Base-by-base conservation (phyloP, 2,888 invertebrate genomes). In the Synanthedon formicaeformis region DNA sequence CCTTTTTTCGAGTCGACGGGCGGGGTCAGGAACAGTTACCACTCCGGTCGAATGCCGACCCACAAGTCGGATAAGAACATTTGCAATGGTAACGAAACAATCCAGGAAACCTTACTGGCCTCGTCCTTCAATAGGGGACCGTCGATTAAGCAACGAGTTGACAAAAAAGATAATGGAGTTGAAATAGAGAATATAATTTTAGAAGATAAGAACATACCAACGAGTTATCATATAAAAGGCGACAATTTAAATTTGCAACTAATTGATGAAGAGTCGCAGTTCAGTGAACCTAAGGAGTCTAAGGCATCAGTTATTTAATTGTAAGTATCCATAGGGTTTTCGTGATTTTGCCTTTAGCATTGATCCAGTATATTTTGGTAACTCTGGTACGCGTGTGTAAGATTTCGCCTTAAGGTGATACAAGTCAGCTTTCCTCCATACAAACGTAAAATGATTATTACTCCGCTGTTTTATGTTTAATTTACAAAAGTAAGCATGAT, bases 41-140 rank as follows among this genome's bases (percentile, higher is more conserved):
- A 85, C 56, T 84, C 86, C 34, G 87, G 83, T 2, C 67, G 85
- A 23, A 82, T 83, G 78, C 79, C 79, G 16, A 78, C 81, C 5
- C 79, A 83, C 53, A 90, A 90, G 62, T 87, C 92, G 10, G 93
- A 93, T 65, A 89, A 92, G 64, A 50, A 50, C 18, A 90, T 92
- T 53, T 93, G 92, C 75, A 94, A 94, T 65, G 94, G 93, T 2
- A 92, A 92, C 72, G 92, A 93, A 61, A 93, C 93, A 1, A 89
- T 92, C 61, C 92, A 93, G 66, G 92, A 92, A 69, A 90, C 90
- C 45, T 74, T 92, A 60, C 71, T 92, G 55, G 89, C 89, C 11
- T 83, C 89, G 5, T 89, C 89, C 12, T 83, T 90, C 52, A 90
- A 90, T 64, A 76, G 90, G 61, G 88, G 89, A 0, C 81, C 86